Percentiles rank a stretch among this genome's conserved stretches.
Conservation (phyloP, 2,888 invertebrate species). For the Drosophila merina region DNA sequence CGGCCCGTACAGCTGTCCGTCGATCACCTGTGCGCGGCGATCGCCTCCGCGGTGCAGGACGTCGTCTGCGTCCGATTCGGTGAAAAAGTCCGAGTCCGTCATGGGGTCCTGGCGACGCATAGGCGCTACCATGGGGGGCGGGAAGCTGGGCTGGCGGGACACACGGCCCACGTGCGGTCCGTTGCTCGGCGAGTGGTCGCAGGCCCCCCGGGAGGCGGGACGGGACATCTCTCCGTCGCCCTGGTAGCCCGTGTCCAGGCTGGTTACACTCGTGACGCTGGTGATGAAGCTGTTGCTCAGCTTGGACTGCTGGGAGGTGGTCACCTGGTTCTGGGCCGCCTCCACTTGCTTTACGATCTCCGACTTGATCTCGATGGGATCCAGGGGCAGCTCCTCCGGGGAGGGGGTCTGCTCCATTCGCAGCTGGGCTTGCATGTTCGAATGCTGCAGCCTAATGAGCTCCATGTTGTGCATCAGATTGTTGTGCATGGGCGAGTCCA, state of each 20-base stretch:
- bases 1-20: constrained; percentile 93
- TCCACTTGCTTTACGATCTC: constrained; percentile 85
- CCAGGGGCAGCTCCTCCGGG: constrained; percentile 92
- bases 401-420: constrained; percentile 92
- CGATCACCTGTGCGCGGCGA: constrained; percentile 92
- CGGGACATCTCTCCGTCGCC: constrained; percentile 96
- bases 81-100: constrained; percentile 96
- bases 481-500: constrained; percentile 86
- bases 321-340: constrained; percentile 1
- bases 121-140: constrained; percentile 84
- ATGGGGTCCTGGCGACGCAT: constrained; percentile 91
- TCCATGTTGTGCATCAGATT: constrained; percentile 82
- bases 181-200: constrained; percentile 89
- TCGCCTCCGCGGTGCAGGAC: constrained; percentile 89
- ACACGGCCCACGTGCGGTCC: constrained; percentile 82
- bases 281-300: constrained; percentile 92
- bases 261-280: constrained; percentile 95
- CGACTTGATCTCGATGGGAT: constrained; percentile 88
- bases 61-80: constrained; percentile 94
- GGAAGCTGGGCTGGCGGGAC: constrained; percentile 84
- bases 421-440: constrained; percentile 72
- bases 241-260: constrained; percentile 96
- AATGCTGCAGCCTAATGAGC: constrained; percentile 83
- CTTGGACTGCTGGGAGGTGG: constrained; percentile 84
- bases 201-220: constrained; percentile 91